Base-by-base conservation (phyloP, 2,113 vertebrate species). In the Pseudorasbora parva region DNA sequence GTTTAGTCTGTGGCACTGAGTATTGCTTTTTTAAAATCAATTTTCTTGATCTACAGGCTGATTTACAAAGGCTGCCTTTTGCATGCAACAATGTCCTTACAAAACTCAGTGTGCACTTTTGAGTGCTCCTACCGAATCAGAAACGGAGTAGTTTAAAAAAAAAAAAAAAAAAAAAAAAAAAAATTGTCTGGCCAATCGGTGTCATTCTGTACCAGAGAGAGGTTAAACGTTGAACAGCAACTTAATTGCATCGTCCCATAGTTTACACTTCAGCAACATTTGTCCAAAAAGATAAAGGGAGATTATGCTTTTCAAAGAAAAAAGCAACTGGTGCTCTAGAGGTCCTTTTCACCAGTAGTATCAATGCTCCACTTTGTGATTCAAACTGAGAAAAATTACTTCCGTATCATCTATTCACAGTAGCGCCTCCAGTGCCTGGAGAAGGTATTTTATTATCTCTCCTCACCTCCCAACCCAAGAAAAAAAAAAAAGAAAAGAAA, bases 21-120 rank as follows among this genome's bases (percentile, higher is more conserved):
- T 85, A 88, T 84, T 88, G 85, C 86, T 89, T 79, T 82, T 47
- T 82, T 82, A 37, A n/a, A n/a, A 37, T 73, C 68, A 54, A 60
- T 66, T n/a, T 49, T 84, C 77, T 72, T 60, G 41, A 56, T 84
- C 69, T 85, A 77, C 37, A 73, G 86, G 78, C 25, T 85, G 85
- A 81, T 79, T 78, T 68, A 57, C 49, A 81, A 76, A 87, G 72
- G 69, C 85, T 74, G 54, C 51, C 64, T 45, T 78, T 66, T 49
- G 49, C 89, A 90, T 90, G 89, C 89, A 88, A 79, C 59, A 76
- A 56, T 75, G 68, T 78, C 88, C 45, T 69, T 76, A 62, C 62
- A 59, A 78, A 66, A 77, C n/a, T 33, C 69, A 51, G 66, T 43
- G 23, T n/a, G 43, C 68, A 81, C 73, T 76, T 62, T 19, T 57